Evolutionary conservation across 2,888 invertebrate genomes (phyloP), one percentile per base, ranked within the genome.

Genomic region (Yponomeuta plumbellus): DNA sequence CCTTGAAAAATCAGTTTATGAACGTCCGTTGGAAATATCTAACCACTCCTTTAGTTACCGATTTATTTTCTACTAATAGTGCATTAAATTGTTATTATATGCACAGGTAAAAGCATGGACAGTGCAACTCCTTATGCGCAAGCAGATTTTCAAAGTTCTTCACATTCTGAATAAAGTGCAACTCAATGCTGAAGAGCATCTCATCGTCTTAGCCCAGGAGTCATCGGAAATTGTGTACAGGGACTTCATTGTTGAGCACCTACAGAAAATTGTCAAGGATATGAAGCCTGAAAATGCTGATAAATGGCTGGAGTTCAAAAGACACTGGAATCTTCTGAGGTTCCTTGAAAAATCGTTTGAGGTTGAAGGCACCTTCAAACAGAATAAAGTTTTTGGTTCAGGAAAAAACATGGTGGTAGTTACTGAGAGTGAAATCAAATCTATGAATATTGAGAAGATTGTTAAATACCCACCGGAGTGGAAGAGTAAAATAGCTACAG

Each of bases 241-340:
- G 73, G 93, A 95, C 72, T 94, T 94, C 72, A 92, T 96, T 70
- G 92, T 94, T 21, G 92, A 93, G 65, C 93, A 95, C 76, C 80
- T 96, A 68, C 89, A 91, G 61, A 93, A 92, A 69, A 84, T 89
- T 40, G 80, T 85, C 11, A 84, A 91, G 21, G 85, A 86, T 20
- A 84, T 91, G 70, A 79, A 75, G 63, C 69, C 69, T 66, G 85
- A 88, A 65, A 84, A 80, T 67, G 59, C 80, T 5, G 70, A 74
- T 1, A 82, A 75, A 71, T 92, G 89, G 88, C 72, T 79, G 34
- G 71, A 80, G n/a, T 87, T 91, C 64, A 83, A 77, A 69, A 79
- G 80, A 58, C 88, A 92, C 71, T 92, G 91, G 91, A 82, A 88
- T 72, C 76, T 92, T 13, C 71, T 92, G 17, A 77, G 84, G 58